These are phyloP conservation scores for Mormoops blainvillei DNA, from an alignment of 2,113 vertebrate genomes.

Conservation along the genomic window DNA sequence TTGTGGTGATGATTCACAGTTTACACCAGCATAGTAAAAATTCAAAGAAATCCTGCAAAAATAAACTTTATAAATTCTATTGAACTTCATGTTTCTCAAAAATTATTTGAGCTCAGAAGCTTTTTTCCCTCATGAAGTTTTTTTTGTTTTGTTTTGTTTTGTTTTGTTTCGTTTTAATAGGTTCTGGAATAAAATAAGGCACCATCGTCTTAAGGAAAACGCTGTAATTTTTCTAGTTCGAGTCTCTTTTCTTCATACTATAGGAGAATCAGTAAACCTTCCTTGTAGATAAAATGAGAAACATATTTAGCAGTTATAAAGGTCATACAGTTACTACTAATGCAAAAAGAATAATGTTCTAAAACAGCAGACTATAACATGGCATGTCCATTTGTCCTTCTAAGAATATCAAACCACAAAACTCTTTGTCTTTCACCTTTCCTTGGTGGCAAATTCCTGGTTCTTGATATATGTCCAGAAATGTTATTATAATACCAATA, in stretches of 20 bases:
- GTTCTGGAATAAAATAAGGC: background rate
- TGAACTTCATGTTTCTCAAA: background rate
- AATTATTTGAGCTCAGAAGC: background rate
- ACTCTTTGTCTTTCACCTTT: background rate
- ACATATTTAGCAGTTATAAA: slow-evolving; percentile 2
- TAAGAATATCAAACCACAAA: background rate
- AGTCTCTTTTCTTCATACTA: background rate
- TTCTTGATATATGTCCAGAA: background rate
- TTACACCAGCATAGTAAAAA: background rate
- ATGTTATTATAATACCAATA: background rate
- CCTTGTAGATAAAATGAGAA: background rate
- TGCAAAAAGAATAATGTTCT: background rate
- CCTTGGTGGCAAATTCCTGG: background rate
- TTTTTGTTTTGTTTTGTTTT: background rate
- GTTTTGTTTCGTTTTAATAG: background rate
- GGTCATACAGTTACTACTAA: background rate
- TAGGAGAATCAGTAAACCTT: background rate
- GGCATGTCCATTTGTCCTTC: background rate
- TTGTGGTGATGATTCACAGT: background rate
- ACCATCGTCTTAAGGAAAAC: background rate
- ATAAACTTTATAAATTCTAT: background rate
- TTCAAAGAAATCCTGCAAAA: background rate
- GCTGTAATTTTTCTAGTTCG: background rate
- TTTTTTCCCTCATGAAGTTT: background rate
- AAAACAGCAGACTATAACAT: background rate